Evolutionary conservation across 2,113 vertebrate genomes (phyloP).

Genomic region (Nestor notabilis): DNA sequence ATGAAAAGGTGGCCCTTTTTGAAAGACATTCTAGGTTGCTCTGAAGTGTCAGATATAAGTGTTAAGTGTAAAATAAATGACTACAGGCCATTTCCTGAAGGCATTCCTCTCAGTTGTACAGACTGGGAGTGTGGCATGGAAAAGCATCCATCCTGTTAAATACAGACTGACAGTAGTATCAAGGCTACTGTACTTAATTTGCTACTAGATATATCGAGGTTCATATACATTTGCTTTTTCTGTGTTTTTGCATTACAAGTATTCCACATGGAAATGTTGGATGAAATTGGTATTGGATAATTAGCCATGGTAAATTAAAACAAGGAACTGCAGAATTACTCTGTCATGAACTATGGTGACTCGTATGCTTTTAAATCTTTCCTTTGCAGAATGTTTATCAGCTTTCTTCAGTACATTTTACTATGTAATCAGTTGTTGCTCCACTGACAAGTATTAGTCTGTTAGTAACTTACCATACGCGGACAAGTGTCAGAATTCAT

Average conservation of each 20-base stretch:
- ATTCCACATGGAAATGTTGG: background rate
- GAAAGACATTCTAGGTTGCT: background rate
- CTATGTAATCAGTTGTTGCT: constrained; percentile 64
- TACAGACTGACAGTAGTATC: background rate
- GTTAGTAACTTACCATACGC: constrained; percentile 55
- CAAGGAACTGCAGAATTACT: constrained; percentile 8
- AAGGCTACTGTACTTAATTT: background rate
- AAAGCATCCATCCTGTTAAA: background rate
- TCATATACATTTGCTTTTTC: background rate
- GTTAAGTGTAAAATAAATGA: background rate
- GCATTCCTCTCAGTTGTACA: background rate
- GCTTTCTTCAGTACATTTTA: constrained; percentile 39
- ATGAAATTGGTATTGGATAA: background rate
- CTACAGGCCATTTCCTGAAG: background rate
- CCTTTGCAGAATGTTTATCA: constrained; percentile 11
- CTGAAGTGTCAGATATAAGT: background rate
- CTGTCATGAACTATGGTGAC: constrained; percentile 11
- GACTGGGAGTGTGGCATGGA: background rate
- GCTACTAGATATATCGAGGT: background rate
- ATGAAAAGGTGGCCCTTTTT: background rate
- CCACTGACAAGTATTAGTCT: constrained; percentile 62
- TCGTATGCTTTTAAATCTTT: constrained; percentile 25
- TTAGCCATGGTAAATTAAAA: constrained; percentile 34
- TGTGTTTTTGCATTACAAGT: background rate
- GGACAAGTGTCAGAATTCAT: constrained; percentile 52